phyloP scores from a whole-genome alignment of 2,888 invertebrate species.

The Meandrusa payeni region DNA sequence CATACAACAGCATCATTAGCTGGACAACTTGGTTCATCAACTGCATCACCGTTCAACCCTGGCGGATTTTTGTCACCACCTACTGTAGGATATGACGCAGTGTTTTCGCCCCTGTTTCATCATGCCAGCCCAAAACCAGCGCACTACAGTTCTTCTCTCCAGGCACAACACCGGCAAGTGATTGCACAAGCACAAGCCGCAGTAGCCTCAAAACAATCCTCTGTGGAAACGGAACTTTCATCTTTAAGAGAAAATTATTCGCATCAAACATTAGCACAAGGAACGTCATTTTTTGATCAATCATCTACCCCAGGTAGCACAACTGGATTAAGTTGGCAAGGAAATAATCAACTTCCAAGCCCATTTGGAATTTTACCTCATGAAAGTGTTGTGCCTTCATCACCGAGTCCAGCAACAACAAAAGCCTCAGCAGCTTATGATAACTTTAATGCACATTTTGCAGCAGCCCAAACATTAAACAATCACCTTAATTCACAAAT shows the following conservation, averaged over 20 bases:
- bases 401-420: constrained; percentile 82
- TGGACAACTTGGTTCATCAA: constrained; percentile 82
- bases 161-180: constrained; percentile 85
- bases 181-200: constrained; percentile 80
- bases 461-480: constrained; percentile 82
- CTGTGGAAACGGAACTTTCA: constrained; percentile 80
- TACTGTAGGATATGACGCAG: constrained; percentile 89
- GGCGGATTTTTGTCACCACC: constrained; percentile 88
- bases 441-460: constrained; percentile 86
- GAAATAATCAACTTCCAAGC: constrained; percentile 84
- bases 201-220: constrained; percentile 78
- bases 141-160: constrained; percentile 84
- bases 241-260: constrained; percentile 82
- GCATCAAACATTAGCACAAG: constrained; percentile 81
- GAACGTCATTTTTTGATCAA: constrained; percentile 85
- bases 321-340: constrained; percentile 85
- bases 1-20: constrained; percentile 82
- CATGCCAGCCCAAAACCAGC: constrained; percentile 88
- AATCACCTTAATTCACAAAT: constrained; percentile 85
- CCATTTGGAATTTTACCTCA: constrained; percentile 90
- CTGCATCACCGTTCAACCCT: constrained; percentile 84
- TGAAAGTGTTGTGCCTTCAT: constrained; percentile 86
- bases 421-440: constrained; percentile 82
- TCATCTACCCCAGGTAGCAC: constrained; percentile 74
- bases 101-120: constrained; percentile 91